phyloP scores from a whole-genome alignment of 2,888 invertebrate genomes.

The Diarsia mendica region DNA sequence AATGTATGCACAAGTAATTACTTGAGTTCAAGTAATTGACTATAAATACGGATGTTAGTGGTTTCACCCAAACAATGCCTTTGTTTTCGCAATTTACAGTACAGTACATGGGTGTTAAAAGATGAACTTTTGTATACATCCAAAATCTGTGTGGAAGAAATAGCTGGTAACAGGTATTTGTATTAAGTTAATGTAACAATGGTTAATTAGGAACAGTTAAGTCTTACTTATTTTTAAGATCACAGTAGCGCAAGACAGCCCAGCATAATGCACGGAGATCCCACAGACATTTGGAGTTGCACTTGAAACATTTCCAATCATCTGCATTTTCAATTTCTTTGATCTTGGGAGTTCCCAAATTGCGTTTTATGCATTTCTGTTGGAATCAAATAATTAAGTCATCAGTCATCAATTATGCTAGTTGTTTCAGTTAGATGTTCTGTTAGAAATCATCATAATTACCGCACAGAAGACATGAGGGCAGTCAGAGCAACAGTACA shows the following conservation, averaged over 20 bases:
- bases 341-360: conserved; percentile 92
- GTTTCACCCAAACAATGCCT: neutral
- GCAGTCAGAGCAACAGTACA: conserved; percentile 94
- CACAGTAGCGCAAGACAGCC: conserved; percentile 93
- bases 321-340: conserved; percentile 94
- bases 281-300: conserved; percentile 92
- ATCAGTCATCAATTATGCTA: neutral
- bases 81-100: neutral
- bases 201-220: neutral
- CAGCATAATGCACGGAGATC: conserved; percentile 92
- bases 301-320: conserved; percentile 95
- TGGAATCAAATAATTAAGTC: conserved; percentile 68
- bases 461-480: conserved; percentile 93
- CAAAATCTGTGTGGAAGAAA: neutral
- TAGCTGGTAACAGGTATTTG: neutral
- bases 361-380: conserved; percentile 94
- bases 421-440: neutral
- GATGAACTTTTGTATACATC: neutral
- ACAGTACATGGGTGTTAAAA: neutral
- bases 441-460: conserved; percentile 64
- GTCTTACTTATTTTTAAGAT: conserved; percentile 90
- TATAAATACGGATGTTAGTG: too few relatives aligned
- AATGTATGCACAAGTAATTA: too few relatives aligned
- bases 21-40: too few relatives aligned
- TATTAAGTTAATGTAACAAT: neutral